A percentile compares a stretch with the other conserved stretches of the same genome.
Conservation (phyloP, 2,113 vertebrate genomes). For the Larimichthys crocea region DNA sequence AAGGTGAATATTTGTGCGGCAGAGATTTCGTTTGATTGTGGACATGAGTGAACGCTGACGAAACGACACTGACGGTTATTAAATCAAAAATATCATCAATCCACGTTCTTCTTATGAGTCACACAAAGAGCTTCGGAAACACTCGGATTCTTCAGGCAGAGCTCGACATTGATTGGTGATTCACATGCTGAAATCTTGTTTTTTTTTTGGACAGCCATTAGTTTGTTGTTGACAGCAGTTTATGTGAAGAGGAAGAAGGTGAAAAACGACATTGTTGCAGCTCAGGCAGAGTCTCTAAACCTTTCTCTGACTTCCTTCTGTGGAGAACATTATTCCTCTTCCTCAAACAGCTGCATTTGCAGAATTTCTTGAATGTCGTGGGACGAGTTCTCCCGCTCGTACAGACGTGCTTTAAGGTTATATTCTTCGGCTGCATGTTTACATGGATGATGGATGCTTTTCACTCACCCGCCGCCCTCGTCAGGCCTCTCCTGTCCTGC, state of each 20-base stretch:
- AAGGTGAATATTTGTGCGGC: background rate
- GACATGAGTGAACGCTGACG: background rate
- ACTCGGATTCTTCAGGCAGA: conserved; percentile 6
- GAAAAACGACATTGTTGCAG: background rate
- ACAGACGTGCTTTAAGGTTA: background rate
- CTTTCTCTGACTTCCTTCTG: background rate
- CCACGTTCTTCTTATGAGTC: background rate
- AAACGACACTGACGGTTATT: background rate
- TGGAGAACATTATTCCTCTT: background rate
- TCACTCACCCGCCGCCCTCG: conserved; percentile 11
- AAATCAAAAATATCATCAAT: background rate
- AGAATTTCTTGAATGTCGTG: background rate
- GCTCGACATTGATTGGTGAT: conserved; percentile 17
- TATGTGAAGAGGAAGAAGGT: background rate
- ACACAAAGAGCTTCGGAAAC: background rate
- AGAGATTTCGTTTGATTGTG: background rate
- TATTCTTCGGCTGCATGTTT: conserved; percentile 35
- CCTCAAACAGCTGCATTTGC: conserved; percentile 9
- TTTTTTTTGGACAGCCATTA: conserved; percentile 15
- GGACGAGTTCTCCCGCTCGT: background rate
- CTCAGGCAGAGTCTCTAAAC: background rate
- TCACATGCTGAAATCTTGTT: conserved; percentile 16
- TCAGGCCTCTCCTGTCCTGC: conserved; percentile 27
- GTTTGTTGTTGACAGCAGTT: conserved; percentile 14
- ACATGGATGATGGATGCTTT: conserved; percentile 46